phyloP scores from a whole-genome alignment of 2,888 invertebrate genomes.

The Thereva nobilitata region DNA sequence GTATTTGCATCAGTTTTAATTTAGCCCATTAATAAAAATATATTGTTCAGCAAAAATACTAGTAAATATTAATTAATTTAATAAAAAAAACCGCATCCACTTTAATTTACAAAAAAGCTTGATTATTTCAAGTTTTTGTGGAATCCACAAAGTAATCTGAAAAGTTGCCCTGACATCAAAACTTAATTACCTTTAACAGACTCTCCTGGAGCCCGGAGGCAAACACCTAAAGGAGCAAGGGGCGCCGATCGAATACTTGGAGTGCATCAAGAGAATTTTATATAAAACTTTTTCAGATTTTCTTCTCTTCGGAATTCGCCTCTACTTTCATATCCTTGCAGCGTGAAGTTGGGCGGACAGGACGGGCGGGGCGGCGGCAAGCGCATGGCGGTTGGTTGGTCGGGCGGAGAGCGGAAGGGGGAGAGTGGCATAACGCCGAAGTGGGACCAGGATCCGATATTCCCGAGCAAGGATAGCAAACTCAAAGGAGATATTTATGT shows the following conservation, averaged over 20 bases:
- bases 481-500: conserved; percentile 28
- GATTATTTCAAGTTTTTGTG: no score
- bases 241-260: not conserved
- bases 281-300: not conserved
- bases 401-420: no score
- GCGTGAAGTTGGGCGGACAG: conserved; percentile 7
- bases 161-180: conserved; percentile 10
- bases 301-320: not conserved
- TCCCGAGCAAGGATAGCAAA: not conserved
- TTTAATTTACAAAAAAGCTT: no score
- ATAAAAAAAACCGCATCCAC: no score
- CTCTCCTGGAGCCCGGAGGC: not conserved
- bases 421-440: no score
- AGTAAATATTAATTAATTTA: no score
- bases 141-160: not conserved
- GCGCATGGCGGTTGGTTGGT: no score
- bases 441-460: no score
- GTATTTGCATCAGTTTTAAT: no score
- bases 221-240: not conserved
- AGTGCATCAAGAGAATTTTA: not conserved
- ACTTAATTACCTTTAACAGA: conserved; percentile 14
- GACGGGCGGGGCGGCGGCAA: not conserved
- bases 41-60: no score
- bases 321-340: conserved; percentile 9
- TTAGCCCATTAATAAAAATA: no score